Evolutionary conservation across 2,888 invertebrate species (phyloP).

Genomic region (Lydus trimaculatus): DNA sequence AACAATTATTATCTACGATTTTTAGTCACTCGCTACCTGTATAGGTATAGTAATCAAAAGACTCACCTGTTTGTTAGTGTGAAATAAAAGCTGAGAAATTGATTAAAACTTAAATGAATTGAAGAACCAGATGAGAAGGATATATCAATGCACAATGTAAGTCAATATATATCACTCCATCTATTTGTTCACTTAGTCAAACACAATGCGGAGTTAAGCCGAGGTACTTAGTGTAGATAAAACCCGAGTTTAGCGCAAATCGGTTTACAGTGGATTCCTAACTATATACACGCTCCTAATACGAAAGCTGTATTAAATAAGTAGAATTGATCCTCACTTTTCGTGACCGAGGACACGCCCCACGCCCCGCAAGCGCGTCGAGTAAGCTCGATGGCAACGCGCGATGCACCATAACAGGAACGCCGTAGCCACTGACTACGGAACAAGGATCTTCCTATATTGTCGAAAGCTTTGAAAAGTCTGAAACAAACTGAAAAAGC

Average conservation of each 20-base stretch:
- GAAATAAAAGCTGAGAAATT: neutral
- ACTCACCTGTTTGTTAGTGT: neutral
- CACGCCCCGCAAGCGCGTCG: conserved; percentile 41
- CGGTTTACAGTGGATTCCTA: conserved; percentile 63
- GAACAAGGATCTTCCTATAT: conserved; percentile 19
- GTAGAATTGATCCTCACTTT: conserved; percentile 64
- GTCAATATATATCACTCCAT: conserved; percentile 62
- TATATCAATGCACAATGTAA: conserved; percentile 50
- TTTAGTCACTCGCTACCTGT: too few relatives aligned
- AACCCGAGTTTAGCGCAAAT: conserved; percentile 63
- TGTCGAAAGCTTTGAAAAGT: conserved; percentile 15
- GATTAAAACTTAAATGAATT: neutral
- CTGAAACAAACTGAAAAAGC: neutral
- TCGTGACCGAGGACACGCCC: conserved; percentile 58
- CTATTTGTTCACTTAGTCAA: conserved; percentile 63
- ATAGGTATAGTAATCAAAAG: neutral
- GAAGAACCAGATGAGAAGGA: conserved; percentile 34
- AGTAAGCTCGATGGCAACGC: conserved; percentile 43
- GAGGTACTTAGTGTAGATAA: conserved; percentile 62
- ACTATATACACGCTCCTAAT: conserved; percentile 63
- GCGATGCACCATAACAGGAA: conserved; percentile 40
- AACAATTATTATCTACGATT: neutral
- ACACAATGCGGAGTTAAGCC: conserved; percentile 63
- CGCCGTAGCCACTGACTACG: conserved; percentile 36
- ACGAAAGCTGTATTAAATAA: conserved; percentile 64